phyloP scores from a whole-genome alignment of 2,888 invertebrate species.

The Drosophila nr. fundita region DNA sequence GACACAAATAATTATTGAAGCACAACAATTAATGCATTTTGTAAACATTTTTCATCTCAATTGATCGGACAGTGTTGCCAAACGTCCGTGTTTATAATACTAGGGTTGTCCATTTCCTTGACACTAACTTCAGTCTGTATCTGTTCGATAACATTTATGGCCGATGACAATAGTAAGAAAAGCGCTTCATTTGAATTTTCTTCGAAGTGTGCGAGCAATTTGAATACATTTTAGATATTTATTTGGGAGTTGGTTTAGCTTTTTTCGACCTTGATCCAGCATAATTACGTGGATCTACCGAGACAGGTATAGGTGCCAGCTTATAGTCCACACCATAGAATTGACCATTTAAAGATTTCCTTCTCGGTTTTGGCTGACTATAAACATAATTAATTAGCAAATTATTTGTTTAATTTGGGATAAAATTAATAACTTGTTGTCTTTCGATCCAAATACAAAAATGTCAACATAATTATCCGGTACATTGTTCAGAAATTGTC shows the following conservation, averaged over 20 bases:
- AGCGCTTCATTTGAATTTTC: slow-evolving; percentile 5
- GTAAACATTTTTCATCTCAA: slow-evolving; percentile 77
- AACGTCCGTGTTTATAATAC: neutral
- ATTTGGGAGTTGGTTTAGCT: neutral
- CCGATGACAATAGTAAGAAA: slow-evolving; percentile 15
- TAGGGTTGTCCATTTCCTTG: slow-evolving; percentile 30
- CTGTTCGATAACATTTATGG: slow-evolving; percentile 41
- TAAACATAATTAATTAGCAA: neutral
- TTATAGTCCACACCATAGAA: slow-evolving; percentile 76
- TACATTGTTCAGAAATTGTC: slow-evolving; percentile 55
- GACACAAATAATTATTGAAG: slow-evolving; percentile 59
- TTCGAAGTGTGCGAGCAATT: neutral
- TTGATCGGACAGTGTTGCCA: slow-evolving; percentile 56
- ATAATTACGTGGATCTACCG: slow-evolving; percentile 48
- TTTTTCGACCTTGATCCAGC: slow-evolving; percentile 1
- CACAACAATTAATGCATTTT: slow-evolving; percentile 71
- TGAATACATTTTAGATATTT: neutral
- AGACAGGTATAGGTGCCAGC: slow-evolving; percentile 71
- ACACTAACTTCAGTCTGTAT: slow-evolving; percentile 35
- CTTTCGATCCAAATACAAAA: slow-evolving; percentile 15
- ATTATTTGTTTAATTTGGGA: neutral
- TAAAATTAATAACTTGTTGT: slow-evolving; percentile 38
- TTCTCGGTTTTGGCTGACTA: slow-evolving; percentile 60
- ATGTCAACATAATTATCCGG: slow-evolving; percentile 45
- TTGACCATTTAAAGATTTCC: slow-evolving; percentile 72